Evolutionary conservation across 1,140 invertebrate genomes (phyloP), one percentile per base, ranked within the genome.

Genomic region (Cephus cinctus): DNA sequence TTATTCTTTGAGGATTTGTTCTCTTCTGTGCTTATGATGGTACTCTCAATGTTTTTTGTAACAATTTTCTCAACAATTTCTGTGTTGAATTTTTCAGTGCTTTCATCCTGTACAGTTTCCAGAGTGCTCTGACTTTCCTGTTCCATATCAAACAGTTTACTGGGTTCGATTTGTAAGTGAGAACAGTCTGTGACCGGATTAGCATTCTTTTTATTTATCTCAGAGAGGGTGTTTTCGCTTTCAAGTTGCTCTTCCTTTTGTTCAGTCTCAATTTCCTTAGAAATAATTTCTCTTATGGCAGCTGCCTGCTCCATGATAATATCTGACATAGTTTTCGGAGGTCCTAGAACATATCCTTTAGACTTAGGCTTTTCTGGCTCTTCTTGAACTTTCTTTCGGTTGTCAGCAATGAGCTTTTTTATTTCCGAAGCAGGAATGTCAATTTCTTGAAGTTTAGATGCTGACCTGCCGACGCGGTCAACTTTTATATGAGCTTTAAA

Each of bases 251-350:
- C 34, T 8, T 18, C 14, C 19, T 36, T 14, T 1, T 40, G 18
- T 42, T 27, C 44, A 40, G 41, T 23, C 19, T 23, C 8, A 19
- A 42, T 42, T 22, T 55, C 48, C 21, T 47, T 50, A 0, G 55
- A 50, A 34, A 65, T 32, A 38, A 65, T 65, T 54, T 63, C 52
- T 43, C 61, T 67, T 21, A 67, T 57, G 9, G 55, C 43, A 35
- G 63, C 64, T 4, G 64, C 61, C 52, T 65, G 62, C 25, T 63
- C 43, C 5, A 52, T 27, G 6, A 59, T 51, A 12, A 65, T 36
- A 18, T 63, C 59, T 1, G 52, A 34, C 8, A 63, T 53, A 14
- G 55, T 50, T 50, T 47, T 47, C 6, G 34, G 34, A 4, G 34
- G 34, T 15, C 34, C 34, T 12, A 36, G 34, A 14, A 36, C 34